These are phyloP conservation scores for Limanda limanda DNA, from an alignment of 2,113 vertebrate genomes.

Conservation along the genomic window DNA sequence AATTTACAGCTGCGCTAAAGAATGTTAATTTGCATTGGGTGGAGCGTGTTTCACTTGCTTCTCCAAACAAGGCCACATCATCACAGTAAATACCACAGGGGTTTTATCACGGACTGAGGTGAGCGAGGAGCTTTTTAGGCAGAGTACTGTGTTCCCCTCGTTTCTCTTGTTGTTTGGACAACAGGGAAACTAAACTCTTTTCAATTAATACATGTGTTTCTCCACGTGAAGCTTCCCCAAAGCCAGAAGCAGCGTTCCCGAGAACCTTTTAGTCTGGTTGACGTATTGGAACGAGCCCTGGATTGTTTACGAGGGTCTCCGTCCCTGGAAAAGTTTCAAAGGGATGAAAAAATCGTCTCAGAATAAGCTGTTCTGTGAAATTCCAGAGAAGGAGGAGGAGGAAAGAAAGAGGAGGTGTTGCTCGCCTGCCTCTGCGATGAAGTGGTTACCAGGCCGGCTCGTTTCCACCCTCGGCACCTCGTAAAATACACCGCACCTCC, in stretches of 20 bases:
- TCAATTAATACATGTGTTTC: constrained; percentile 40
- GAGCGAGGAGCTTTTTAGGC: constrained; percentile 60
- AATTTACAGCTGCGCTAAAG: constrained; percentile 24
- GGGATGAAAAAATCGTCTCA: constrained; percentile 10
- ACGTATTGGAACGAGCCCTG: constrained; percentile 30
- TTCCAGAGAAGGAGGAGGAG: constrained; percentile 15
- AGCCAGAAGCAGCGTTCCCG: constrained; percentile 30
- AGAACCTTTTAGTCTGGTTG: constrained; percentile 34
- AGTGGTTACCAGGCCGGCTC: constrained; percentile 25
- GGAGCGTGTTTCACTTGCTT: constrained; percentile 47
- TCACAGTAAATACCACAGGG: constrained; percentile 72
- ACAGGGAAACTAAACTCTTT: constrained; percentile 56
- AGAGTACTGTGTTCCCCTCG: constrained; percentile 22
- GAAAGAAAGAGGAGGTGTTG: constrained; percentile 38
- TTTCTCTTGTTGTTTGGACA: constrained; percentile 50
- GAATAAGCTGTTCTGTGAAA: constrained; percentile 19
- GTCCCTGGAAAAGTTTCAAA: constrained; percentile 21
- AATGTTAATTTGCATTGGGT: constrained; percentile 49
- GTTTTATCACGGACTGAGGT: constrained; percentile 65
- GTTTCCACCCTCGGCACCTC: constrained; percentile 52
- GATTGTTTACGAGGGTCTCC: constrained; percentile 37
- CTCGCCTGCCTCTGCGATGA: constrained; percentile 1
- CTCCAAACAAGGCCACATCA: constrained; percentile 79
- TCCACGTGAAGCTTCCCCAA: constrained; percentile 7
- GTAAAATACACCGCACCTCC: constrained; percentile 45